Evolutionary conservation across 2,113 vertebrate species (phyloP).

Genomic region (Cavia porcellus): DNA sequence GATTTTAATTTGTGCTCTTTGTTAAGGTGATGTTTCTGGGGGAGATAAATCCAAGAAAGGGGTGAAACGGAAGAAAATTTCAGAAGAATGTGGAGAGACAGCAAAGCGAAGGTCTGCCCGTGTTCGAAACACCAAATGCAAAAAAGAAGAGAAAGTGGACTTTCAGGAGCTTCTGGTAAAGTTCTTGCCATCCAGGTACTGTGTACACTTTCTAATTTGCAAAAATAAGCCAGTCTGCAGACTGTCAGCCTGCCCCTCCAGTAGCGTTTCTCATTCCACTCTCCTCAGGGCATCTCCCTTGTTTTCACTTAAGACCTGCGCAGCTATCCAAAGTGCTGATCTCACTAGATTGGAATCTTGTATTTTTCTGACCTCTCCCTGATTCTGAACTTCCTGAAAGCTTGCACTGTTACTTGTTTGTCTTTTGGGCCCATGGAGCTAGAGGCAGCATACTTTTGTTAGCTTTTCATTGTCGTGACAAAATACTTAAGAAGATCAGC

Average conservation of each 20-base stretch:
- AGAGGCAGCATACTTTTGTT: not conserved
- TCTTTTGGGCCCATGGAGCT: not conserved
- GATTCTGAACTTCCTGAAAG: not conserved
- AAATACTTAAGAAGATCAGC: not conserved
- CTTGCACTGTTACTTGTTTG: not conserved
- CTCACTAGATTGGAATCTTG: not conserved
- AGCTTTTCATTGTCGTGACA: not conserved
- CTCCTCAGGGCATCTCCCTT: not conserved
- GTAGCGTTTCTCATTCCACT: not conserved
- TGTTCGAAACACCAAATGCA: conserved; percentile 98
- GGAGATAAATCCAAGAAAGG: conserved; percentile 95
- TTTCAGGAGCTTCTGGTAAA: conserved; percentile 98
- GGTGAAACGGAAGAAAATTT: conserved; percentile 93
- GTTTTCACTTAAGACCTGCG: not conserved
- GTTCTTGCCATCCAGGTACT: conserved; percentile 96
- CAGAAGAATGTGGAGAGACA: conserved; percentile 95
- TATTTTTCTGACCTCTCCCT: not conserved
- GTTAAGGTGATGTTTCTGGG: conserved; percentile 89
- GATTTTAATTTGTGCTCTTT: not conserved
- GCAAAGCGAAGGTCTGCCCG: conserved; percentile 97
- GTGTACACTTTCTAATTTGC: not conserved
- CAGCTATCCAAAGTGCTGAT: too few relatives aligned
- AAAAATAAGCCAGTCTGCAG: not conserved
- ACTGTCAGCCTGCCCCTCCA: too few relatives aligned
- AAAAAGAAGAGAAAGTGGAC: conserved; percentile 99